Percentiles rank a stretch among this genome's conserved stretches.
Conservation (phyloP, 2,113 vertebrate species). For the Istiophorus platypterus region DNA sequence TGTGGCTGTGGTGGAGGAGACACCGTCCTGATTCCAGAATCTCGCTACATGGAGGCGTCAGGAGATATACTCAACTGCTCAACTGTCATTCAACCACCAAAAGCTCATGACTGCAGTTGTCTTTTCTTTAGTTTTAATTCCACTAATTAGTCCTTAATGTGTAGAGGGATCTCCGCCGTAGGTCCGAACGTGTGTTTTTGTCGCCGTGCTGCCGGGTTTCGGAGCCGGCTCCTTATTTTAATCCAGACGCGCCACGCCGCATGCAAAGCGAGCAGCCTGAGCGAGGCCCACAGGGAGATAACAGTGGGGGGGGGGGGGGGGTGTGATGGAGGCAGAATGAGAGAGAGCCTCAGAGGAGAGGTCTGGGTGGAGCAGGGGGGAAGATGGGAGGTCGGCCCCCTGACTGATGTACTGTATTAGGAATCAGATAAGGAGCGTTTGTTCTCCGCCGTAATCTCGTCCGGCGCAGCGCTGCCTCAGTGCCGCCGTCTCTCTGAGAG, state of each 20-base stretch:
- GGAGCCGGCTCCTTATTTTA: not conserved
- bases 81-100: too few relatives aligned
- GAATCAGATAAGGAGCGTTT: slow-evolving; percentile 54
- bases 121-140: not conserved
- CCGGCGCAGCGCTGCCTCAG: slow-evolving; percentile 26
- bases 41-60: too few relatives aligned
- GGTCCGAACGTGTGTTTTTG: not conserved
- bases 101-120: not conserved
- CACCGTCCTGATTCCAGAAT: too few relatives aligned
- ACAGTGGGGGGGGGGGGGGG: not conserved
- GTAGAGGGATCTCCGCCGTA: not conserved
- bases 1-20: too few relatives aligned
- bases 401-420: slow-evolving; percentile 45
- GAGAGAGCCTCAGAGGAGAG: slow-evolving; percentile 1
- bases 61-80: too few relatives aligned
- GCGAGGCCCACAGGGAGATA: not conserved
- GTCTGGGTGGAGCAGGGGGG: slow-evolving; percentile 11
- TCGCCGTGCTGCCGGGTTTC: not conserved
- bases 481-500: slow-evolving; percentile 26
- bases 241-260: not conserved
- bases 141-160: not conserved
- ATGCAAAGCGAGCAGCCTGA: not conserved
- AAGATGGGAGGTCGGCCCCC: slow-evolving; percentile 11
- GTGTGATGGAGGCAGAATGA: slow-evolving; percentile 1
- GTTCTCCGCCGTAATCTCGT: slow-evolving; percentile 56